phyloP scores from a whole-genome alignment of 2,797 vertebrate genomes.

The Phrynocephalus forsythii region DNA sequence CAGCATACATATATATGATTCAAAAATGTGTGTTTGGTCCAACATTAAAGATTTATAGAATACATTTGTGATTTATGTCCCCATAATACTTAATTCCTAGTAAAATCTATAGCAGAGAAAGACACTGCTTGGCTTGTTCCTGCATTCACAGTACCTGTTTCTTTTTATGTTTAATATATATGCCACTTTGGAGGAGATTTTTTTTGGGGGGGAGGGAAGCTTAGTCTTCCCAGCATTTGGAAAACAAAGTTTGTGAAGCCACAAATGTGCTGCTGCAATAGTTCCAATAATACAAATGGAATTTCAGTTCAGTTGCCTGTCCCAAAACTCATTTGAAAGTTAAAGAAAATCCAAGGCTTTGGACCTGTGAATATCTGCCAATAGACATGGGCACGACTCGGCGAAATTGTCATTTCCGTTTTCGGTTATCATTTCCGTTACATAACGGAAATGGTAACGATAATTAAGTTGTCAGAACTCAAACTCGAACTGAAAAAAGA shows the following conservation, averaged over 20 bases:
- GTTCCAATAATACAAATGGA: neutral
- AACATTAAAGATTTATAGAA: slow-evolving; percentile 28
- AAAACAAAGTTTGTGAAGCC: neutral
- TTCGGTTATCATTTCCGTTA: no score
- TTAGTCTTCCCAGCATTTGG: neutral
- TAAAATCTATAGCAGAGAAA: slow-evolving; percentile 10
- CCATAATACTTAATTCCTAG: slow-evolving; percentile 12
- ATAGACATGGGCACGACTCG: neutral
- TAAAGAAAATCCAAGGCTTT: slow-evolving; percentile 16
- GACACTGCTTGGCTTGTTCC: slow-evolving; percentile 23
- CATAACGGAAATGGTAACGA: no score
- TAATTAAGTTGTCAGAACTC: no score
- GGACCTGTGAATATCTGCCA: neutral
- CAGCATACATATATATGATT: neutral
- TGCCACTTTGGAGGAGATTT: slow-evolving; percentile 37
- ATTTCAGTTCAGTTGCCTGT: neutral
- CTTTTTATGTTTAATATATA: slow-evolving; percentile 28
- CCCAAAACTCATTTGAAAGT: slow-evolving; percentile 6
- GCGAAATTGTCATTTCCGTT: no score
- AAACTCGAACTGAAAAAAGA: no score
- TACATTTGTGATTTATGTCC: slow-evolving; percentile 23
- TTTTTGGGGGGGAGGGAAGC: neutral
- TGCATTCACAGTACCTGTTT: slow-evolving; percentile 32
- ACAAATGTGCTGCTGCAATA: neutral
- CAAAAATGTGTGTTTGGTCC: neutral